Evolutionary conservation across 2,888 invertebrate genomes (phyloP).

Genomic region (Nomada goodeniana): DNA sequence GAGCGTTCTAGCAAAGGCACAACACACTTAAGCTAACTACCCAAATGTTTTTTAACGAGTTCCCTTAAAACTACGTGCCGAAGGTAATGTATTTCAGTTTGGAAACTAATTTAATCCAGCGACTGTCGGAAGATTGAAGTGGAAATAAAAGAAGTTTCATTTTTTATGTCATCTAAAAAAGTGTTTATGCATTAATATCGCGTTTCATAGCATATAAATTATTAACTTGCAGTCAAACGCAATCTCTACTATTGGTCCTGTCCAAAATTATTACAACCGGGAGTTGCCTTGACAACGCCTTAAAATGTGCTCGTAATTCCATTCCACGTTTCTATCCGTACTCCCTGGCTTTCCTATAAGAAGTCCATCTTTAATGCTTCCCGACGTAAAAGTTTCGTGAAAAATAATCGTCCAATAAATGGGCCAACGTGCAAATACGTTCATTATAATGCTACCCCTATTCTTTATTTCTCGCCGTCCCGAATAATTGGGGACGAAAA

Average conservation of each 20-base stretch:
- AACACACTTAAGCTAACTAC: neutral
- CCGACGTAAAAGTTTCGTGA: neutral
- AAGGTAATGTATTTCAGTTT: neutral
- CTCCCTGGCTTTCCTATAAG: neutral
- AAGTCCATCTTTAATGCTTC: neutral
- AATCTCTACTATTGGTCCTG: no score
- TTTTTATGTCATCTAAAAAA: no score
- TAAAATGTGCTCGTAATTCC: neutral
- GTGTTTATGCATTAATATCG: no score
- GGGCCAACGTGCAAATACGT: constrained; percentile 1
- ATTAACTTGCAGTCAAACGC: neutral
- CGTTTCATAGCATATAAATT: neutral
- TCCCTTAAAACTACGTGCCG: neutral
- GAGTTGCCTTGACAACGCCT: neutral
- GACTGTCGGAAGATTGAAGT: neutral
- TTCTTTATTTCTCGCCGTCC: neutral
- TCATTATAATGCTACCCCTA: neutral
- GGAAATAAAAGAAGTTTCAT: neutral
- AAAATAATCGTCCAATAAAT: neutral
- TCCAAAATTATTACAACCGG: no score
- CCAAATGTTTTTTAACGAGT: neutral
- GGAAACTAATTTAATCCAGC: neutral
- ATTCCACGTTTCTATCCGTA: neutral
- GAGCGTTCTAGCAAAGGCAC: neutral
- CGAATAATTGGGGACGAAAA: neutral